Conservation (phyloP, 2,797 vertebrate genomes). For the Denticeps clupeoides region DNA sequence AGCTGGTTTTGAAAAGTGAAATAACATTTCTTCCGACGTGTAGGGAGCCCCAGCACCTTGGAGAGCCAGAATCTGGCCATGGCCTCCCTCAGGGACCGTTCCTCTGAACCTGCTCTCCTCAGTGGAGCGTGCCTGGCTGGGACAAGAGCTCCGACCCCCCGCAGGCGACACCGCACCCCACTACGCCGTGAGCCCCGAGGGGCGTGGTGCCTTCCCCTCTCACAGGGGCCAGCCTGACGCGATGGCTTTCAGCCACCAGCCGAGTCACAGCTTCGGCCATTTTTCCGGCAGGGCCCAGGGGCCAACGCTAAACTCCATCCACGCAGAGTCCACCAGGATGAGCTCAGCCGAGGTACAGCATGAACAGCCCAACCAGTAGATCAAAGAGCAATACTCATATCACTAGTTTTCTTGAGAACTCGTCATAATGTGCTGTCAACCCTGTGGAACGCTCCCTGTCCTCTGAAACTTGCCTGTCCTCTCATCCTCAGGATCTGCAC, state of each 20-base stretch:
- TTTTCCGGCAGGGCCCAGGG: conserved; percentile 53
- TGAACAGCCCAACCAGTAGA: too few relatives aligned
- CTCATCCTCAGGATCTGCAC: conserved; percentile 62
- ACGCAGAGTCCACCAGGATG: conserved; percentile 69
- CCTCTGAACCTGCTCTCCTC: conserved; percentile 67
- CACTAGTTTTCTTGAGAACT: neutral
- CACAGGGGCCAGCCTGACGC: conserved; percentile 49
- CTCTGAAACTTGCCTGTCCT: conserved; percentile 40
- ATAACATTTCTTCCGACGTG: neutral
- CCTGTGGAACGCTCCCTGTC: neutral
- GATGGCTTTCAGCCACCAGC: conserved; percentile 57
- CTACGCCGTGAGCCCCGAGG: conserved; percentile 45
- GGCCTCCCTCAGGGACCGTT: conserved; percentile 63
- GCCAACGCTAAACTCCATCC: conserved; percentile 69
- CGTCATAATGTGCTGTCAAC: neutral
- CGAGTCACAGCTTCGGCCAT: conserved; percentile 39
- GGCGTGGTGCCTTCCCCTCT: conserved; percentile 43
- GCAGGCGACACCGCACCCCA: conserved; percentile 50
- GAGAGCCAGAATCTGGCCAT: conserved; percentile 48
- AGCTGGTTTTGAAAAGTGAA: neutral
- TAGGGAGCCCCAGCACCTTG: conserved; percentile 17
- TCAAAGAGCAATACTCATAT: too few relatives aligned
- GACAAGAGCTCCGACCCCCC: conserved; percentile 66
- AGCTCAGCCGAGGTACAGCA: conserved; percentile 68
- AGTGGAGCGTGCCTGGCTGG: conserved; percentile 48